Base-by-base conservation (phyloP, 2,113 vertebrate species). In the Haliaeetus leucogaster region DNA sequence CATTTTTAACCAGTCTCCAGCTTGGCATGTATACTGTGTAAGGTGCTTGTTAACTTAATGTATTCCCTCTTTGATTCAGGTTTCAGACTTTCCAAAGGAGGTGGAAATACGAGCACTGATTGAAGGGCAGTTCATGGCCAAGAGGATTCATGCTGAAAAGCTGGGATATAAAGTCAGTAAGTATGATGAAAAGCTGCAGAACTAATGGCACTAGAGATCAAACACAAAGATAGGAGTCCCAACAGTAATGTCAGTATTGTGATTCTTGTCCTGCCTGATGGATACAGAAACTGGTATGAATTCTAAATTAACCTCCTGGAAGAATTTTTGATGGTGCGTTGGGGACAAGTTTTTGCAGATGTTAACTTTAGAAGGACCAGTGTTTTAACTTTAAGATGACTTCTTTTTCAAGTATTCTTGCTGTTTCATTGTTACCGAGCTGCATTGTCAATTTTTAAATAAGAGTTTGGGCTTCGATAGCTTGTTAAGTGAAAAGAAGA, bases 111-210 rank as follows among this genome's bases (percentile, higher is more conserved):
- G 99, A 74, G 99, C 99, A 0, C 52, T 99, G 96, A 98, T 99
- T 4, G 99, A 99, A 97, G 99, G 99, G 86, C 99, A 99, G 97
- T 99, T 99, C 95, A 97, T 99, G 98, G 99, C 99, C 91, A 99
- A 99, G 96, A 98, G 99, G 94, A 98, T 99, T 73, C 99, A 99
- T 23, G 99, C 99, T 26, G 99, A 99, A 97, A 97, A 97, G n/a
- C 98, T 99, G 89, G 99, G 99, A 20, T 99, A 99, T 92, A 98
- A 96, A 98, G 98, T 99, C 97, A 86, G 99, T 99, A 97, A 99
- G 99, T 99, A 76, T 74, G 42, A 58, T 59, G 52, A 62, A 42
- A 56, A 71, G n/a, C 76, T 78, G 43, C 66, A 67, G 63, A 73
- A 22, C 48, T 59, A 56, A 63, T 63, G 73, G 55, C 42, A 38